phyloP scores from a whole-genome alignment of 1,140 invertebrate genomes.

The Diachasmimorpha longicaudata region DNA sequence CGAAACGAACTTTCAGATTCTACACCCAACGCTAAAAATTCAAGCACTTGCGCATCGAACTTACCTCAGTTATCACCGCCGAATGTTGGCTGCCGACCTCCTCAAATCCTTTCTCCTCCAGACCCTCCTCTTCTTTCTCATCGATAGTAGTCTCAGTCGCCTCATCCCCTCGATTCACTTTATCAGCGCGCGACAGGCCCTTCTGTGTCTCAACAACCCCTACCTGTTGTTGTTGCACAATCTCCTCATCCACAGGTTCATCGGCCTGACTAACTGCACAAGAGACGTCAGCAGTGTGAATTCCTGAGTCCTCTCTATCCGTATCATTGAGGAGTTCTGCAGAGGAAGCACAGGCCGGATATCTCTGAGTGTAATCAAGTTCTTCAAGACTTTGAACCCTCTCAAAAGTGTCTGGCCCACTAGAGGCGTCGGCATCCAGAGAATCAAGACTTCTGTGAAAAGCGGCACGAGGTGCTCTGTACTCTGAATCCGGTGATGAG shows the following conservation, averaged over 20 bases:
- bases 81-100: conserved; percentile 34
- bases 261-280: conserved; percentile 77
- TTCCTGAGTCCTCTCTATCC: conserved; percentile 81
- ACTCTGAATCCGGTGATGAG: conserved; percentile 58
- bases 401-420: conserved; percentile 66
- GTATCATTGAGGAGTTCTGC: conserved; percentile 67
- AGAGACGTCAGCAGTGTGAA: conserved; percentile 80
- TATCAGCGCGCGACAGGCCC: conserved; percentile 17
- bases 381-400: conserved; percentile 72
- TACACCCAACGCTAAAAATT: not conserved
- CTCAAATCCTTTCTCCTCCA: conserved; percentile 31
- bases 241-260: conserved; percentile 65
- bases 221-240: conserved; percentile 38
- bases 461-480: conserved; percentile 49
- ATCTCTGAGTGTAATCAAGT: conserved; percentile 65
- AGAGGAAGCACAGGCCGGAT: conserved; percentile 64
- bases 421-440: conserved; percentile 64
- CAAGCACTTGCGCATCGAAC: conserved; percentile 8
- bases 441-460: conserved; percentile 73
- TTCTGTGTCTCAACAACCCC: not conserved
- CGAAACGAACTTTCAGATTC: not conserved
- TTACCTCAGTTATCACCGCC: conserved; percentile 52
- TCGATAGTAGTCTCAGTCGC: not conserved
- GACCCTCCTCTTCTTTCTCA: conserved; percentile 18
- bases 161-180: not conserved